A percentile compares a stretch with the other conserved stretches of the same genome.
Evolutionary conservation across 2,888 invertebrate genomes (phyloP).

Genomic region (Platypus cylindrus): DNA sequence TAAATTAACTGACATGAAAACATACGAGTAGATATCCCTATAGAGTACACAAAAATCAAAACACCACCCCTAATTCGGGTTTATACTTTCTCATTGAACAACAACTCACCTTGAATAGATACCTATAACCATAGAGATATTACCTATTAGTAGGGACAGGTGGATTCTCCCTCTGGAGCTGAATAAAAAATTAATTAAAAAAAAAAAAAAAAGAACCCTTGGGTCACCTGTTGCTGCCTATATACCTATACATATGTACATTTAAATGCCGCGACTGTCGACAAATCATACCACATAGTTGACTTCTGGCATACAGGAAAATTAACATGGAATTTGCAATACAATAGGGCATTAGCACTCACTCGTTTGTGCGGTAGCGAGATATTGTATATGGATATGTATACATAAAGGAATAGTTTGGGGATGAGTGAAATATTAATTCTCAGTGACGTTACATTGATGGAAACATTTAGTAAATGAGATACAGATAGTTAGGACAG

Average conservation of each 20-base stretch:
- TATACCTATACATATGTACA: no score
- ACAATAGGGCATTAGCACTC: slow-evolving; percentile 37
- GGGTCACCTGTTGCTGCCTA: slow-evolving; percentile 33
- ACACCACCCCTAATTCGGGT: no score
- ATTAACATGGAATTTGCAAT: slow-evolving; percentile 38
- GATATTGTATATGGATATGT: slow-evolving; percentile 34
- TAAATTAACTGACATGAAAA: no score
- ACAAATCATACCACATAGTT: slow-evolving; percentile 32
- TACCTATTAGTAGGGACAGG: slow-evolving; percentile 3
- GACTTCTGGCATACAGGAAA: slow-evolving; percentile 28
- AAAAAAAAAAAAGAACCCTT: no score
- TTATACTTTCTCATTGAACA: no score
- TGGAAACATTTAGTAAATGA: no score
- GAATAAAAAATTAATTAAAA: slow-evolving; percentile 18
- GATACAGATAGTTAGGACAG: no score
- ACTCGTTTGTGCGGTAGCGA: no score
- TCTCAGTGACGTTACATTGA: slow-evolving; percentile 5
- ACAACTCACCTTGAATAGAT: no score
- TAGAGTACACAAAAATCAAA: no score
- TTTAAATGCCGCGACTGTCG: slow-evolving; percentile 12
- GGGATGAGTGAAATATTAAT: slow-evolving; percentile 9
- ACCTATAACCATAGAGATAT: no score
- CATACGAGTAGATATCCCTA: no score
- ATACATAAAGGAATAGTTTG: slow-evolving; percentile 15
- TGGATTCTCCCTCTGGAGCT: slow-evolving; percentile 2